Conservation (phyloP, 2,888 invertebrate genomes). For the Pyrochroa serraticornis region DNA sequence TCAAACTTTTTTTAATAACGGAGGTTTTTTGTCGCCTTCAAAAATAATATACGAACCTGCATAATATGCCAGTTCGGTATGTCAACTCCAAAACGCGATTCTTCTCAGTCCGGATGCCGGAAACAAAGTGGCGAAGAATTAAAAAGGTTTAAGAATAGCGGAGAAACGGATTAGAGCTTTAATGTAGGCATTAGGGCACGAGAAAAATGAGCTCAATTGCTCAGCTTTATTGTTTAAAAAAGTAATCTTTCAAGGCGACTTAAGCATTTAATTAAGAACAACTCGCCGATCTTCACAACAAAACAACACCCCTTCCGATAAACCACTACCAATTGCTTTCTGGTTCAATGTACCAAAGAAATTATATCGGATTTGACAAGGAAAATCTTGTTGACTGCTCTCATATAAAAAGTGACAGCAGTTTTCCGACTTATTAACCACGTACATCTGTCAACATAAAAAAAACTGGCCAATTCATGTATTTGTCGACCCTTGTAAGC, state of each 20-base stretch:
- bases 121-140: constrained; percentile 18
- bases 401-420: constrained; percentile 52
- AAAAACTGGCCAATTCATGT: constrained; percentile 54
- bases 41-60: no score
- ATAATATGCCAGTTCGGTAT: not conserved
- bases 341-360: constrained; percentile 43
- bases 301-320: not conserved
- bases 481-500: constrained; percentile 54
- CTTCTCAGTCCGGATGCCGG: not conserved
- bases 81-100: not conserved
- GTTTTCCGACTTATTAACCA: constrained; percentile 57
- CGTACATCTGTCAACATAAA: constrained; percentile 57
- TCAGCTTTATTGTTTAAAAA: constrained; percentile 15
- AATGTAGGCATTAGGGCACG: constrained; percentile 17
- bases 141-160: constrained; percentile 19
- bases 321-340: not conserved
- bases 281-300: not conserved
- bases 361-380: constrained; percentile 46
- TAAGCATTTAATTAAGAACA: constrained; percentile 13
- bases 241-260: constrained; percentile 6
- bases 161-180: constrained; percentile 23
- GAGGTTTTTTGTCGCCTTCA: not conserved
- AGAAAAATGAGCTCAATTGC: constrained; percentile 28
- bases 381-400: constrained; percentile 40
- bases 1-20: no score